Base-by-base conservation (phyloP, 1,140 invertebrate species). In the Dreissena polymorpha region DNA sequence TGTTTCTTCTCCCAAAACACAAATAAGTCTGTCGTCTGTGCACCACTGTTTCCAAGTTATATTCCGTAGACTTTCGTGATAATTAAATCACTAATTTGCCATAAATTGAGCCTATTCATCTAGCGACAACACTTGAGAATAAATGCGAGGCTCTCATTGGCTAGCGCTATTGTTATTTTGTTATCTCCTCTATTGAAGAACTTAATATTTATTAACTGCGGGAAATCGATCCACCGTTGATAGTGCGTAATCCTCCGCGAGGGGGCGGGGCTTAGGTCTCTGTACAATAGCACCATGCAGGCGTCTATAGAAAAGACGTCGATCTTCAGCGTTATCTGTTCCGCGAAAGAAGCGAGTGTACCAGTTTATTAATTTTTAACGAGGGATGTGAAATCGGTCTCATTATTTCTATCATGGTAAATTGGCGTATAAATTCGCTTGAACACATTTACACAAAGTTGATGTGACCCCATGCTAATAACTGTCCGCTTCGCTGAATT, bases 361-460 rank as follows among this genome's bases (percentile, higher is more conserved):
- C n/a, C 71, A 68, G 70, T 82, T 82, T 82, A 82, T 82, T 82
- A 82, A 82, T 64, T 74, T 67, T 57, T 72, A 82, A 82, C 74
- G 60, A 82, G 79, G 68, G 70, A 49, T 49, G 53, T 21, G 53
- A 82, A 74, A 55, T 82, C 70, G 49, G 6, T 53, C 79, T 82
- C 79, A 82, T 82, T 82, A 82, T 82, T 74, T 82, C 49, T 73
- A 82, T 10, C 79, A 82, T 57, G 79, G 79, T 82, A 82, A 82
- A 82, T 82, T 82, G 79, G 50, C 79, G 14, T 72, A 64, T 82
- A 73, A 39, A 73, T 65, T 18, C 79, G 71, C 79, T 64, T 82
- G 57, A 82, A 29, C n/a, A 65, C 5, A 73, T 64, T 39, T 12
- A 8, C 10, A 82, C 55, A 82, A 74, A 82, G 79, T 67, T 73